These are phyloP conservation scores for Tragelaphus buxtoni DNA, from an alignment of 2,113 vertebrate species.

Conservation along the genomic window DNA sequence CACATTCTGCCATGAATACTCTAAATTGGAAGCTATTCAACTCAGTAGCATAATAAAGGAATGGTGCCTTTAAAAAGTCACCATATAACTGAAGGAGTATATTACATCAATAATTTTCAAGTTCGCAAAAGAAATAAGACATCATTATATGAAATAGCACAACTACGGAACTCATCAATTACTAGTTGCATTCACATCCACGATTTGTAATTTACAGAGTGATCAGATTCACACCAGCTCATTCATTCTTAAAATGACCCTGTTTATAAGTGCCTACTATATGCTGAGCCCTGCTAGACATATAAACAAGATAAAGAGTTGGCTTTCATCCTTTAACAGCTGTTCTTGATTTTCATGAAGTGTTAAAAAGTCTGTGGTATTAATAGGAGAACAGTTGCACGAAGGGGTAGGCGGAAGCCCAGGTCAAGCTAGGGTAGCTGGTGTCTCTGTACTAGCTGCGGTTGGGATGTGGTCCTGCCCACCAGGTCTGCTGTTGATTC, in stretches of 20 bases:
- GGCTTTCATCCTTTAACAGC: neutral
- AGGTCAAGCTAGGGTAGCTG: neutral
- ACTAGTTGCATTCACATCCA: neutral
- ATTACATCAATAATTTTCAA: neutral
- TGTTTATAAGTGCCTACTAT: neutral
- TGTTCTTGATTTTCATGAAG: neutral
- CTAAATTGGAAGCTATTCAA: neutral
- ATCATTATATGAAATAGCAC: neutral
- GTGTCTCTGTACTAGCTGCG: neutral
- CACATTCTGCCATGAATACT: neutral
- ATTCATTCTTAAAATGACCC: neutral
- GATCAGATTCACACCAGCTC: neutral
- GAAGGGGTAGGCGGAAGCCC: neutral
- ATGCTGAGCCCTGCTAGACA: neutral
- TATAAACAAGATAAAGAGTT: neutral
- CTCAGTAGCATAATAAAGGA: neutral
- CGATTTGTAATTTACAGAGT: neutral
- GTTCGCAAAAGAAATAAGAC: neutral
- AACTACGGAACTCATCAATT: neutral
- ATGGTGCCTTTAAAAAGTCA: neutral
- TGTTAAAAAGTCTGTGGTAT: neutral
- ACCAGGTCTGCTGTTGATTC: neutral
- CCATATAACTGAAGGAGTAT: neutral
- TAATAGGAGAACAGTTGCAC: neutral
- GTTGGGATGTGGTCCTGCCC: accelerated